These are phyloP conservation scores for Platyscapa corneri DNA, from an alignment of 1,140 invertebrate species.

Conservation along the genomic window DNA sequence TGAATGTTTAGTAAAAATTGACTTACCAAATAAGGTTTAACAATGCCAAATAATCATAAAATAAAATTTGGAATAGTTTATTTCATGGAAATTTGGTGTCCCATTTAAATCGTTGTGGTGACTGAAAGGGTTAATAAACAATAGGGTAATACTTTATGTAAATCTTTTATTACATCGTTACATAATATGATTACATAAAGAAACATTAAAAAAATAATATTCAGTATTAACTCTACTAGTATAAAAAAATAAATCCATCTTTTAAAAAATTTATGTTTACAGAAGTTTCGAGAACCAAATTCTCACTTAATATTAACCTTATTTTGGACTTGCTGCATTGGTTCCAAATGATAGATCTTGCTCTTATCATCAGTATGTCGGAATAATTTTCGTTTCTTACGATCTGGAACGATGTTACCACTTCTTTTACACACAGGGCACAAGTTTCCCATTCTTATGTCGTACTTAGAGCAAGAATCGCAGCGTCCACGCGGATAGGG, in stretches of 20 bases:
- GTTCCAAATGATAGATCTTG: constrained; percentile 13
- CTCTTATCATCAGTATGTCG: neutral
- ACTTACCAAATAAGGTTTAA: constrained; percentile 15
- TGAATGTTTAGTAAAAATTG: neutral
- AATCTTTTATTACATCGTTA: constrained; percentile 31
- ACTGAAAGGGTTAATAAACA: constrained; percentile 45
- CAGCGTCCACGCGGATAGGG: constrained; percentile 2
- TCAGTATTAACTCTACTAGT: neutral
- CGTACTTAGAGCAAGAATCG: constrained; percentile 39
- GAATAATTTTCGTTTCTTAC: neutral
- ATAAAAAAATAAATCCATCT: neutral
- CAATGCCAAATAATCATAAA: neutral
- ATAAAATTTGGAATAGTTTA: neutral
- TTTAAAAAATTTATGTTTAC: neutral
- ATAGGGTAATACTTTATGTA: neutral
- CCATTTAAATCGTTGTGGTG: neutral
- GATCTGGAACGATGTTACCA: neutral
- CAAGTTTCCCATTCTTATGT: neutral
- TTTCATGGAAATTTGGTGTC: neutral
- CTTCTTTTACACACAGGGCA: constrained; percentile 39
- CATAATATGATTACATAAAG: neutral
- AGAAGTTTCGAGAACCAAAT: neutral
- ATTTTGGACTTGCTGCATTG: neutral
- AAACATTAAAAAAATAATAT: constrained; percentile 11
- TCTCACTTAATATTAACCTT: constrained; percentile 32